Percentiles rank a stretch among this genome's conserved stretches.
These are phyloP conservation scores for Gisinianus flammeolus DNA, from an alignment of 2,888 invertebrate species.

Conservation along the genomic window DNA sequence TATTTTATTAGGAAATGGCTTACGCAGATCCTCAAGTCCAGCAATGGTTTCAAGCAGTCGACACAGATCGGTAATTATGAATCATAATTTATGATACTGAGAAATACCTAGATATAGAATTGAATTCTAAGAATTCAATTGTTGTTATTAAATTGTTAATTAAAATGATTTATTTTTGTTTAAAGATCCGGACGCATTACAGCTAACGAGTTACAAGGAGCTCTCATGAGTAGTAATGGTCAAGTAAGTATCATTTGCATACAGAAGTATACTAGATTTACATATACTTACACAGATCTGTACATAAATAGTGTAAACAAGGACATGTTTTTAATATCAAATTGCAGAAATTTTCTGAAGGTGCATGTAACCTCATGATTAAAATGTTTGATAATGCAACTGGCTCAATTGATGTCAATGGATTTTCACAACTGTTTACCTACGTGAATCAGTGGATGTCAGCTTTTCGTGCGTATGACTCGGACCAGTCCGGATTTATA, in stretches of 20 bases:
- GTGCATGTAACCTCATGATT: background rate
- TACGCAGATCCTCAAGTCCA: slow-evolving; percentile 71
- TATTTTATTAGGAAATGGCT: slow-evolving; percentile 24
- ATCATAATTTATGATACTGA: background rate
- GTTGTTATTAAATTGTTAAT: too few species aligned
- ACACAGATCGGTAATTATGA: slow-evolving; percentile 67
- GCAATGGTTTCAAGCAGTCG: slow-evolving; percentile 84
- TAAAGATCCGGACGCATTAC: slow-evolving; percentile 78
- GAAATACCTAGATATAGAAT: too few species aligned
- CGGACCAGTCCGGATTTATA: slow-evolving; percentile 83
- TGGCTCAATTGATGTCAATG: slow-evolving; percentile 82
- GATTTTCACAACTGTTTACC: slow-evolving; percentile 77
- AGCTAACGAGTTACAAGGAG: slow-evolving; percentile 75
- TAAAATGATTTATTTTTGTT: background rate
- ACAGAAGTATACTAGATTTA: background rate
- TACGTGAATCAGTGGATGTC: slow-evolving; percentile 89
- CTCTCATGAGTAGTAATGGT: slow-evolving; percentile 84
- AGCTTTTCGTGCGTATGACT: slow-evolving; percentile 83
- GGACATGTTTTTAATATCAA: background rate
- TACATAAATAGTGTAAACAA: background rate
- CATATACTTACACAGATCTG: background rate
- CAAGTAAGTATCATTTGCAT: slow-evolving; percentile 61
- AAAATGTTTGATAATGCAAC: slow-evolving; percentile 86
- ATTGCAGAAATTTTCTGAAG: background rate
- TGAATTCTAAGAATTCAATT: too few species aligned